Evolutionary conservation across 1,140 invertebrate genomes (phyloP).

Genomic region (Diorhabda carinulata): DNA sequence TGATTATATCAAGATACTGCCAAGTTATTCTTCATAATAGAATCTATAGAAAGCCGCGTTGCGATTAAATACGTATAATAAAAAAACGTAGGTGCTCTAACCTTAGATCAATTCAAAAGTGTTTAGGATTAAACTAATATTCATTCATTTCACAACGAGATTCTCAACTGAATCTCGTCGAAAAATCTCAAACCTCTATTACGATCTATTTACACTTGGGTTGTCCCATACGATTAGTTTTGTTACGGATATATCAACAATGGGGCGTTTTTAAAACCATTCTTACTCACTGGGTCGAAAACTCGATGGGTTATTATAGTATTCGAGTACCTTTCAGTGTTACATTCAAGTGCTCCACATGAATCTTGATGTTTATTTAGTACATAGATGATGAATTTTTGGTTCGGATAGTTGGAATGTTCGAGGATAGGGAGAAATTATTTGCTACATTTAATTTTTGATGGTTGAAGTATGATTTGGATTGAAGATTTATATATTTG

Average conservation of each 20-base stretch:
- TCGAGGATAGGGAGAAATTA: not conserved
- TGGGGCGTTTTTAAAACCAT: slow-evolving; percentile 28
- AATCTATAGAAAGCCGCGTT: too few species aligned
- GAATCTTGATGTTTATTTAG: not conserved
- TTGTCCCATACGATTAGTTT: slow-evolving; percentile 36
- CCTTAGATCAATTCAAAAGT: slow-evolving; percentile 30
- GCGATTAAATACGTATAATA: not conserved
- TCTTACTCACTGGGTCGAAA: slow-evolving; percentile 21
- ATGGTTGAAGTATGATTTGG: slow-evolving; percentile 1
- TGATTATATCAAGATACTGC: too few species aligned
- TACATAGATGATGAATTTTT: not conserved
- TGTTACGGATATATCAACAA: slow-evolving; percentile 36
- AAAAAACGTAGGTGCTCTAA: slow-evolving; percentile 23
- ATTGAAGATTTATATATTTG: slow-evolving; percentile 7
- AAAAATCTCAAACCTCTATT: slow-evolving; percentile 27
- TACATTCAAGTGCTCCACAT: not conserved
- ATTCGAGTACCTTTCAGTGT: slow-evolving; percentile 10
- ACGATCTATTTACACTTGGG: slow-evolving; percentile 34
- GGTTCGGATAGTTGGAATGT: not conserved
- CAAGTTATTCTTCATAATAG: too few species aligned
- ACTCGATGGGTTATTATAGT: slow-evolving; percentile 20
- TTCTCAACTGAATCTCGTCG: slow-evolving; percentile 19
- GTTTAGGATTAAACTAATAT: slow-evolving; percentile 31
- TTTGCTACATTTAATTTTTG: slow-evolving; percentile 13
- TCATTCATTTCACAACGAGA: slow-evolving; percentile 21